Conservation (phyloP, 2,113 vertebrate genomes). For the Sinocyclocheilus rhinocerous region DNA sequence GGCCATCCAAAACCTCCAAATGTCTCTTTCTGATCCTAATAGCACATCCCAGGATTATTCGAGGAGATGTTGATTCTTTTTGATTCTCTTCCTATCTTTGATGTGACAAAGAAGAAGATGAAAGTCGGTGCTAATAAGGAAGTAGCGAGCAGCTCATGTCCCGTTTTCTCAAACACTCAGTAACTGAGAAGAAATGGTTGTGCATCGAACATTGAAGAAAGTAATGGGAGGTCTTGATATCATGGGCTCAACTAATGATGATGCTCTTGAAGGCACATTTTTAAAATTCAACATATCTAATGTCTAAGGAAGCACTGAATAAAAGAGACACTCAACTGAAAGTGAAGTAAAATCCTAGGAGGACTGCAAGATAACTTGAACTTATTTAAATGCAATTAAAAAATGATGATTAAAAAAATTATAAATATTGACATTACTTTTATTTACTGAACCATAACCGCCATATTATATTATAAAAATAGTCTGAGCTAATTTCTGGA, state of each 20-base stretch:
- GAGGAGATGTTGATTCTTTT: background rate
- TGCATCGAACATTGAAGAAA: background rate
- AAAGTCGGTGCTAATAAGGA: conserved; percentile 19
- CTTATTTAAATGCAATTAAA: background rate
- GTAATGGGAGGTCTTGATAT: background rate
- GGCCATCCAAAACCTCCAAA: background rate
- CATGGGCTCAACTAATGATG: background rate
- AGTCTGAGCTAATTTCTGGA: no score
- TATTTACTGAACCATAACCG: no score
- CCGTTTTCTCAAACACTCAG: background rate
- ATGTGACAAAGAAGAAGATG: conserved; percentile 24
- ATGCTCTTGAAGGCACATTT: background rate
- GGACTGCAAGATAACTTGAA: background rate
- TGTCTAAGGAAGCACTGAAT: background rate
- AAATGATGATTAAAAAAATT: no score
- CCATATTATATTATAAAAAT: no score
- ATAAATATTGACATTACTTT: no score
- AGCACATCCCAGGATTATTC: background rate
- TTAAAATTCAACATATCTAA: background rate
- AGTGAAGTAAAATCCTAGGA: background rate
- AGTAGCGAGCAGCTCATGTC: background rate
- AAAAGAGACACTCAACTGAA: background rate
- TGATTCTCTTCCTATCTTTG: conserved; percentile 18
- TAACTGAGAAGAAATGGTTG: background rate
- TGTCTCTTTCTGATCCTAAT: background rate